phyloP scores from a whole-genome alignment of 1,140 invertebrate genomes.

The Calosoma granatense region DNA sequence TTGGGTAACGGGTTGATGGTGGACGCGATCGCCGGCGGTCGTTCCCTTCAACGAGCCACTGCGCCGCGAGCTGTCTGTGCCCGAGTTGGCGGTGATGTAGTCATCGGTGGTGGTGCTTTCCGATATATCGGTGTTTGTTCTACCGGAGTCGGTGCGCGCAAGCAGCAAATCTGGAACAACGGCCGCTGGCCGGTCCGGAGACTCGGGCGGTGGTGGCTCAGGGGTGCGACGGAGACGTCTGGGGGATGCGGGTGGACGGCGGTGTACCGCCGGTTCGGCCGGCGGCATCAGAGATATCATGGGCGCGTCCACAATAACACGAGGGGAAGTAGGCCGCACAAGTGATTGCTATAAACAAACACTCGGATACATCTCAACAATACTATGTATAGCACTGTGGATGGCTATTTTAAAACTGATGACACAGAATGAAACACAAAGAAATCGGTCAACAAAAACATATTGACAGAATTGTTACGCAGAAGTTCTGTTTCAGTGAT shows the following conservation, averaged over 20 bases:
- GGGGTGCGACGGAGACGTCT: slow-evolving; percentile 21
- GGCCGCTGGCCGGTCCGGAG: slow-evolving; percentile 21
- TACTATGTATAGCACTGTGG: too few species aligned
- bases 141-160: slow-evolving; percentile 58
- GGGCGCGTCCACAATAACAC: slow-evolving; percentile 25
- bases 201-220: slow-evolving; percentile 23
- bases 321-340: slow-evolving; percentile 22
- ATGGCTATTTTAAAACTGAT: too few species aligned
- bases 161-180: slow-evolving; percentile 34
- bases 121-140: slow-evolving; percentile 65
- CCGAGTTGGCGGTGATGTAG: slow-evolving; percentile 79
- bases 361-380: too few species aligned
- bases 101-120: slow-evolving; percentile 80
- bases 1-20: not conserved
- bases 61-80: slow-evolving; percentile 42
- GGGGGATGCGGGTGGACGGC: slow-evolving; percentile 23
- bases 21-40: not conserved
- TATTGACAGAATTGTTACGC: too few species aligned
- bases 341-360: not conserved
- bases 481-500: too few species aligned
- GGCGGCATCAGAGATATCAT: slow-evolving; percentile 30
- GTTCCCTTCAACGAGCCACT: slow-evolving; percentile 27
- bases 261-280: not conserved
- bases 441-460: too few species aligned
- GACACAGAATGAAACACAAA: too few species aligned